Base-by-base conservation (phyloP, 2,797 vertebrate species). In the Cirrhinus mrigala region DNA sequence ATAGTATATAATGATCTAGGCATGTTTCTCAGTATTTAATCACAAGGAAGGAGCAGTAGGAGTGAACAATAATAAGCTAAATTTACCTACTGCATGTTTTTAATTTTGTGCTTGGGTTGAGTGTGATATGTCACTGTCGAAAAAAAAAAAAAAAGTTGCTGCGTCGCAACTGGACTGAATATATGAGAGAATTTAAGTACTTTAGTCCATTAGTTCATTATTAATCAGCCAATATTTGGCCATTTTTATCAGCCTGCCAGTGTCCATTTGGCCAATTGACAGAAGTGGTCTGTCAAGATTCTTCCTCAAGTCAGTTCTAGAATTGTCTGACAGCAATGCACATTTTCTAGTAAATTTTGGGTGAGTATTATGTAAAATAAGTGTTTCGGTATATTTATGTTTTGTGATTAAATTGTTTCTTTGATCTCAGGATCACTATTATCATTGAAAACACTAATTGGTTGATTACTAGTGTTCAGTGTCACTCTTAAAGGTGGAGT, bases 81-180 rank as follows among this genome's bases (percentile, higher is more conserved):
- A 77, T 69, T 81, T 75, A 79, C 29, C 73, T 20, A 20, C 4
- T 6, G 20, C 18, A 20, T 74, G 4, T 54, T 75, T 75, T 33
- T 3, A 1, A 29, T 73, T 33, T 82, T 54, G 37, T 83, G 33
- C 16, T 70, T 81, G 74, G 58, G 50, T n/a, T 46, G 69, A 33
- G 24, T 4, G 10, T 60, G 64, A 60, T 60, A 29, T 75, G 75
- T n/a, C 20, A 48, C 37, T 58, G 12, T 60, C n/a, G 27, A 40
- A 37, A 86, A 79, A 15, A 20, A 64, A 40, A 37, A 86, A 79
- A 15, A 20, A 64, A 50, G 11, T 33, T 79, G 60, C 24, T 66
- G 44, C 1, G 1, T 48, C n/a, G 22, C 27, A 14, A 20, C 27
- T 50, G 24, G 11, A 37, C 20, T n/a, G 8, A 2, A 8, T 24